phyloP scores from a whole-genome alignment of 2,888 invertebrate genomes.

The Xestia rhomboidea region DNA sequence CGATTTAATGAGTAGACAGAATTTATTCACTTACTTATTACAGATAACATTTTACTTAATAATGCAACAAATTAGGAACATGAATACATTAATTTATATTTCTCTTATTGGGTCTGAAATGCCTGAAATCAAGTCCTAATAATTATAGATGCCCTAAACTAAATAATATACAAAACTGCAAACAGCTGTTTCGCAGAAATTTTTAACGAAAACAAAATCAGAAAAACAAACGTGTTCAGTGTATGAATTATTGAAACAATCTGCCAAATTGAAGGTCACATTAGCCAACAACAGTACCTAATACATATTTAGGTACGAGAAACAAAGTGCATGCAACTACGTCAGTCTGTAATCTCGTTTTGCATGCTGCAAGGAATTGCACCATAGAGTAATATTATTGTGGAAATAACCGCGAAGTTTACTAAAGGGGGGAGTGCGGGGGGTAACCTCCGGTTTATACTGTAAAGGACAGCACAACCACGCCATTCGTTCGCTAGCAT shows the following conservation, averaged over 20 bases:
- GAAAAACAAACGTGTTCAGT: not conserved
- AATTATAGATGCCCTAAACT: not conserved
- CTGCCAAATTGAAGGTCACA: not conserved
- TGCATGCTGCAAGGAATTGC: slow-evolving; percentile 33
- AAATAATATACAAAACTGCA: not conserved
- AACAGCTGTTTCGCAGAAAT: not conserved
- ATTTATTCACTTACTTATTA: not conserved
- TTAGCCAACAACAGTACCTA: not conserved
- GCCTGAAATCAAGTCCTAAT: not conserved
- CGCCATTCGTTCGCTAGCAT: slow-evolving; percentile 78
- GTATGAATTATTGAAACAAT: slow-evolving; percentile 6
- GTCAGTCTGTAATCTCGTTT: not conserved
- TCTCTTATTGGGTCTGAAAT: not conserved
- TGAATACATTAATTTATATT: not conserved
- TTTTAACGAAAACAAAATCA: not conserved
- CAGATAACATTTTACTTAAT: not conserved
- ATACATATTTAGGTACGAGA: slow-evolving; percentile 1
- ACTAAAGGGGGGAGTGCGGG: slow-evolving; percentile 68
- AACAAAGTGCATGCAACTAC: slow-evolving; percentile 9
- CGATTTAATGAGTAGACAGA: not conserved
- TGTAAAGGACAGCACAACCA: slow-evolving; percentile 72
- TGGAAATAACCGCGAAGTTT: slow-evolving; percentile 45
- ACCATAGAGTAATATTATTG: slow-evolving; percentile 37
- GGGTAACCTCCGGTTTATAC: slow-evolving; percentile 80
- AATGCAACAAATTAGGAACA: not conserved